Evolutionary conservation across 2,797 vertebrate genomes (phyloP), one percentile per base, ranked within the genome.

Genomic region (Spinus pinus): DNA sequence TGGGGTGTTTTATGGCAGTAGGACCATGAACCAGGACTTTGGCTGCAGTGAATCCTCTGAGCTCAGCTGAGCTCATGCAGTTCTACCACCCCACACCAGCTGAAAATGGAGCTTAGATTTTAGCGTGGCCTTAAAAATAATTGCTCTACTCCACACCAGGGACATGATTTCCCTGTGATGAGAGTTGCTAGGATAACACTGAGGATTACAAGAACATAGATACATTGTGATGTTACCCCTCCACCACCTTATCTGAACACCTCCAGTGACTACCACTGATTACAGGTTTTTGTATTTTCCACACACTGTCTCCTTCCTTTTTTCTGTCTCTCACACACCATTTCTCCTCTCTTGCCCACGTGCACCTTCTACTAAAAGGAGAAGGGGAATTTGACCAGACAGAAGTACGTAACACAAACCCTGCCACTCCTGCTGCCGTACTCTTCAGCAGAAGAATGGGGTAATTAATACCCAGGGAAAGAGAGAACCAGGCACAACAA

Each of bases 391-490:
- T 61, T 3, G 3, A 57, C 47, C 31, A 77, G 62, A 41, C 3
- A 77, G 44, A 90, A 90, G 44, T 16, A 54, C 0, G 0, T 19
- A 51, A 79, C 9, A 62, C 47, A 72, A 81, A 72, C 74, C 22
- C 22, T 66, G 27, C 15, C n/a, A 35, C 49, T 60, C 47, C 53
- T 71, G 28, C 23, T 41, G 30, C 69, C 21, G 2, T 23, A 28
- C 31, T 89, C n/a, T 42, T 70, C 28, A 35, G 53, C 46, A 87
- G 74, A 84, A 93, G 66, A 90, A 60, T 1, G 19, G 14, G 8
- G 33, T 61, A 79, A 92, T 75, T 88, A 81, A 94, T 41, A 82
- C 7, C 49, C 60, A 91, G 50, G 42, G 72, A 92, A 94, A 65
- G 31, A 69, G 14, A 69, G 7, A 47, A 44, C 35, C 75, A 25